Conservation (phyloP, 2,888 invertebrate species). For the Ganaspis brasiliensis region DNA sequence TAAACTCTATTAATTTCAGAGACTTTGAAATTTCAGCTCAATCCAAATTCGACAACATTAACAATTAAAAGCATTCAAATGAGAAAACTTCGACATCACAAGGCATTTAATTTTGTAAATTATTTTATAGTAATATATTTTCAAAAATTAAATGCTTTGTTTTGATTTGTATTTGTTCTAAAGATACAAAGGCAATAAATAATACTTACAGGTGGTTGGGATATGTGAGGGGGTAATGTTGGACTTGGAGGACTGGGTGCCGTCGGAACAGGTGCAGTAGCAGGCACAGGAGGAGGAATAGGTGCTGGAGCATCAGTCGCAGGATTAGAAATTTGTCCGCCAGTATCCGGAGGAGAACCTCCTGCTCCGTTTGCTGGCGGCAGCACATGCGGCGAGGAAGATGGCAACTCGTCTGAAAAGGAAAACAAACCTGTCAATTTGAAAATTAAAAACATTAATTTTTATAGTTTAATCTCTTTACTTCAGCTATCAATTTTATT, state of each 20-base stretch:
- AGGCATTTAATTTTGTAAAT: too few relatives aligned
- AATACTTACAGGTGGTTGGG: conserved; percentile 79
- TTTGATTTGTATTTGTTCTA: not conserved
- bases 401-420: conserved; percentile 80
- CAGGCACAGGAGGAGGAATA: conserved; percentile 88
- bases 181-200: not conserved
- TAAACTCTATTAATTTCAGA: not conserved
- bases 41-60: too few relatives aligned
- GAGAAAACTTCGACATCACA: too few relatives aligned
- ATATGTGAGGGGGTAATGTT: conserved; percentile 81
- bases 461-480: too few relatives aligned
- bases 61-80: too few relatives aligned
- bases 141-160: too few relatives aligned
- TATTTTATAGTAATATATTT: too few relatives aligned
- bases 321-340: conserved; percentile 80
- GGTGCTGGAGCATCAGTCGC: conserved; percentile 85
- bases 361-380: conserved; percentile 79
- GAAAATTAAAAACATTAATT: not conserved
- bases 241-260: conserved; percentile 85
- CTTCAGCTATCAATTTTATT: too few relatives aligned
- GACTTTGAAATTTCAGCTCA: too few relatives aligned
- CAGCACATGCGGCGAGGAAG: conserved; percentile 79
- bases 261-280: conserved; percentile 85
- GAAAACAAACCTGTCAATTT: conserved; percentile 2
- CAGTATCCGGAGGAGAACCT: conserved; percentile 79